These are phyloP conservation scores for Meriones unguiculatus DNA, from an alignment of 2,113 vertebrate species.

Conservation along the genomic window DNA sequence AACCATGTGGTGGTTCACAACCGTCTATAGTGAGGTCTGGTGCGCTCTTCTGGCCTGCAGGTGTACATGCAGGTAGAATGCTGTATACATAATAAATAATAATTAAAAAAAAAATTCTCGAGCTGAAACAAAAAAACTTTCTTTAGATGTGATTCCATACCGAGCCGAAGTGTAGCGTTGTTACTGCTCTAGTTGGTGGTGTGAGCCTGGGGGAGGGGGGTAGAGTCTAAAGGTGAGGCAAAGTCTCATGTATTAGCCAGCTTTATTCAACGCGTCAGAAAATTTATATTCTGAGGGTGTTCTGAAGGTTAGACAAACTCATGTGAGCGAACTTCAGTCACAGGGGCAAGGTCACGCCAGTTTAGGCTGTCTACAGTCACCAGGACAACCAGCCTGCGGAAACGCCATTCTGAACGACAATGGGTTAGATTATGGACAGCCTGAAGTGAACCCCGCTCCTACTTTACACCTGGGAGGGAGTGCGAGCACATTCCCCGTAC, in stretches of 20 bases:
- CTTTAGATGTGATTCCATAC: neutral
- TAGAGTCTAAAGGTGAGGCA: neutral
- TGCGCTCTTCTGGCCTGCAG: too few relatives aligned
- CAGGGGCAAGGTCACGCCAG: neutral
- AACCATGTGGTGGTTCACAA: too few relatives aligned
- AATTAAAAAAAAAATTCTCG: neutral
- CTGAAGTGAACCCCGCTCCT: neutral
- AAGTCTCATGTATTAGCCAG: neutral
- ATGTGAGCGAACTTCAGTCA: neutral
- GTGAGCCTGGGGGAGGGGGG: neutral
- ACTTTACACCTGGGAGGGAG: neutral
- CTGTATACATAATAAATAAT: too few relatives aligned
- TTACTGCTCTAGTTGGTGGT: neutral
- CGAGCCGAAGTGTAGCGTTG: neutral
- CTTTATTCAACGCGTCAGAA: neutral
- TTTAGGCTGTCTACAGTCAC: neutral
- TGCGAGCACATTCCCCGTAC: neutral
- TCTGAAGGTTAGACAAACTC: neutral
- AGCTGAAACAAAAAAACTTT: slow-evolving; percentile 7
- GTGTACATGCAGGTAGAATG: too few relatives aligned
- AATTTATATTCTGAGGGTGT: neutral
- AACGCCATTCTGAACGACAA: neutral
- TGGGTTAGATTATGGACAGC: too few relatives aligned
- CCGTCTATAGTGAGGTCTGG: too few relatives aligned
- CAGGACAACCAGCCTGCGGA: neutral